phyloP scores from a whole-genome alignment of 2,888 invertebrate genomes.

The Miltochrista miniata region DNA sequence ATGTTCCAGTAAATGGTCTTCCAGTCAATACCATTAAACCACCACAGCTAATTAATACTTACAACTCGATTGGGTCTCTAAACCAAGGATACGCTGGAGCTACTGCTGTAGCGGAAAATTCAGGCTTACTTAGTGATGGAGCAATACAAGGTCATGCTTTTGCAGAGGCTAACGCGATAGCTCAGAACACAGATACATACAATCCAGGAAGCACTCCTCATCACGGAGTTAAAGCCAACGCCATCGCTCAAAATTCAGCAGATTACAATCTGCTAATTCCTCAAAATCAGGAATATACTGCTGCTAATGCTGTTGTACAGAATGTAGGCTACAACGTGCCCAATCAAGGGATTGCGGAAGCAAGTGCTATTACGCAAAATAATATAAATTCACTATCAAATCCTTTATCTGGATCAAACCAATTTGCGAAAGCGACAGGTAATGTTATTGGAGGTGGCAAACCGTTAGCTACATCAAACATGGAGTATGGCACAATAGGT shows the following conservation, averaged over 20 bases:
- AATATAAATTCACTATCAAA: too few relatives aligned
- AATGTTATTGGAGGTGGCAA: neutral
- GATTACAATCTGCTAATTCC: too few relatives aligned
- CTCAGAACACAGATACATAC: neutral
- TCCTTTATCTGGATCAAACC: too few relatives aligned
- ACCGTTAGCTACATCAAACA: neutral
- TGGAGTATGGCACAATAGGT: neutral
- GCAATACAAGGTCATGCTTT: neutral
- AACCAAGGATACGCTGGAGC: constrained; percentile 5
- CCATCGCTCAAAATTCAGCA: too few relatives aligned
- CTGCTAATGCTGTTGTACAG: too few relatives aligned
- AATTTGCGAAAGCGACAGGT: too few relatives aligned
- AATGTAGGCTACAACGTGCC: too few relatives aligned
- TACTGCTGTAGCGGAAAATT: neutral
- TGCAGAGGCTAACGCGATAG: neutral
- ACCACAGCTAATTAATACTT: neutral
- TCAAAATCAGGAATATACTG: too few relatives aligned
- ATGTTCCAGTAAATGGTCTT: neutral
- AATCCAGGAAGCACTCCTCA: neutral
- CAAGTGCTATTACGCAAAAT: too few relatives aligned
- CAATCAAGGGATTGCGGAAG: too few relatives aligned
- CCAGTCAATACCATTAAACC: constrained; percentile 1
- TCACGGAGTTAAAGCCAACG: too few relatives aligned
- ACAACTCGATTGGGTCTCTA: neutral
- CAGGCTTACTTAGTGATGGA: neutral